These are phyloP conservation scores for Euphydryas editha DNA, from an alignment of 2,888 invertebrate genomes.

Conservation along the genomic window DNA sequence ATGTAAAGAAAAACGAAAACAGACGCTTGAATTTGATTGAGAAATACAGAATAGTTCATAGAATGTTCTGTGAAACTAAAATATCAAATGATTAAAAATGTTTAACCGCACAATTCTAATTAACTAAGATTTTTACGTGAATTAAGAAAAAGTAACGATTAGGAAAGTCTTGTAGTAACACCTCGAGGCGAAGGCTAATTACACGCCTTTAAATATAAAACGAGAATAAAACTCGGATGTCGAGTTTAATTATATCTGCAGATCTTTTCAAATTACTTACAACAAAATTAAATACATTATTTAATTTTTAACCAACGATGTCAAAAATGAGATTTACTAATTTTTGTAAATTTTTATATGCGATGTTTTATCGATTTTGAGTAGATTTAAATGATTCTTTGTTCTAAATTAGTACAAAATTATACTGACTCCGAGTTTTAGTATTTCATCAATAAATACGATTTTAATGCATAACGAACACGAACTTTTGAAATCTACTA, in stretches of 20 bases:
- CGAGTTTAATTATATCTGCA: constrained; percentile 4
- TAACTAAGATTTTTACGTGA: constrained; percentile 30
- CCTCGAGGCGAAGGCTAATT: constrained; percentile 18
- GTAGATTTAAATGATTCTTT: too few relatives aligned
- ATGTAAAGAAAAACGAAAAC: too few relatives aligned
- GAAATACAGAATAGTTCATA: background rate
- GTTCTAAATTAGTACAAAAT: too few relatives aligned
- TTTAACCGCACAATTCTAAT: constrained; percentile 28
- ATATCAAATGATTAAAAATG: background rate
- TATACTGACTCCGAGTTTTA: too few relatives aligned
- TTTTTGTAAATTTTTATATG: too few relatives aligned
- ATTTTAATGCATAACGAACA: too few relatives aligned
- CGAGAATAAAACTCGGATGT: background rate
- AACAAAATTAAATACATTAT: too few relatives aligned
- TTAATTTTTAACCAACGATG: too few relatives aligned
- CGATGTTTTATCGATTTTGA: too few relatives aligned
- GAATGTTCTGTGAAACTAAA: background rate
- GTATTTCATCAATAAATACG: too few relatives aligned
- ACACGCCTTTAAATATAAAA: constrained; percentile 12
- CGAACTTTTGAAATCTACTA: too few relatives aligned
- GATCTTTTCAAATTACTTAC: background rate
- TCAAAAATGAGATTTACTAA: too few relatives aligned
- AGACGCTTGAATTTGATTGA: background rate
- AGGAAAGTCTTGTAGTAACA: constrained; percentile 19
- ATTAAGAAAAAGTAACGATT: constrained; percentile 13